phyloP scores from a whole-genome alignment of 2,888 invertebrate species.

The Dicyrtoma fusca region DNA sequence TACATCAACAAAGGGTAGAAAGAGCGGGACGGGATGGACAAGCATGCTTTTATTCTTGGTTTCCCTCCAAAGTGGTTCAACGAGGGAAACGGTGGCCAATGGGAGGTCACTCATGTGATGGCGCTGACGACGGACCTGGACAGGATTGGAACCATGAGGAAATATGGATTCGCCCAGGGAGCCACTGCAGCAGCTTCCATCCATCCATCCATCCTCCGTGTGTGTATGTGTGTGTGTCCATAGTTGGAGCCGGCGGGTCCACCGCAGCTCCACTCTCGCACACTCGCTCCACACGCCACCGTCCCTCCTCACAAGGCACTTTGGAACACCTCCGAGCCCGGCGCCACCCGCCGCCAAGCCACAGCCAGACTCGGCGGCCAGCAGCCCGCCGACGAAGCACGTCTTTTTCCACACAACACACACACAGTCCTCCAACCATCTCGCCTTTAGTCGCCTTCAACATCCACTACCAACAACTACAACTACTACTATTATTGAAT shows the following conservation, averaged over 20 bases:
- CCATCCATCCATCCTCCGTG: too few species aligned
- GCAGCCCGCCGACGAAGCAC: too few species aligned
- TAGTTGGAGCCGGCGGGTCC: too few species aligned
- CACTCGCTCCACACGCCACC: neutral
- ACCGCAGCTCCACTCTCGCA: neutral
- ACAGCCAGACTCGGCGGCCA: too few species aligned
- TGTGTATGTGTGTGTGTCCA: too few species aligned
- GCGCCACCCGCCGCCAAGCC: too few species aligned
- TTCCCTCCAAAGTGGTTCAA: slow-evolving; percentile 26
- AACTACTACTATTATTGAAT: neutral
- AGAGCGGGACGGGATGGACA: neutral
- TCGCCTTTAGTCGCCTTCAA: neutral
- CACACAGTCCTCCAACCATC: neutral
- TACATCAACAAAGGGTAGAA: neutral
- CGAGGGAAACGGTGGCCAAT: slow-evolving; percentile 22
- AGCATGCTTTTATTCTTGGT: slow-evolving; percentile 19
- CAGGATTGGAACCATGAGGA: slow-evolving; percentile 17
- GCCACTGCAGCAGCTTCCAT: slow-evolving; percentile 16
- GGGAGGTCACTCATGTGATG: neutral
- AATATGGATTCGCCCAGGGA: slow-evolving; percentile 14
- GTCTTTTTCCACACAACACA: neutral
- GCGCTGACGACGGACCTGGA: slow-evolving; percentile 8
- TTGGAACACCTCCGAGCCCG: too few species aligned
- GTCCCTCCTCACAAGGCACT: too few species aligned
- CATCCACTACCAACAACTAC: too few species aligned